phyloP scores from a whole-genome alignment of 2,888 invertebrate species.

The Epistrophella euchroma region DNA sequence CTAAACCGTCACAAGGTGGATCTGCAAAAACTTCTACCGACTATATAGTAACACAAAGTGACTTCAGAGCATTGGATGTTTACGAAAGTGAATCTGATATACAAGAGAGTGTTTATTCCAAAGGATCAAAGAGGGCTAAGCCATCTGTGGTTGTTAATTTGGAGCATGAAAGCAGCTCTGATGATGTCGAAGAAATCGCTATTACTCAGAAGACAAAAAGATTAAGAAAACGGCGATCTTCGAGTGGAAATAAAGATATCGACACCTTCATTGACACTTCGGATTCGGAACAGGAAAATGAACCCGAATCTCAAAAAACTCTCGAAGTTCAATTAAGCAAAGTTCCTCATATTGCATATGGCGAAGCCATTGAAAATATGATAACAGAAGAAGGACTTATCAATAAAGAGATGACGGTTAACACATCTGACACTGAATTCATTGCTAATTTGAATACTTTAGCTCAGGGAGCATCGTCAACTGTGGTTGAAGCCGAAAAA shows the following conservation, averaged over 20 bases:
- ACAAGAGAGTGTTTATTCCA: slow-evolving; percentile 82
- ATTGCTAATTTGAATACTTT: slow-evolving; percentile 78
- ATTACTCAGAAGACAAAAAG: slow-evolving; percentile 79
- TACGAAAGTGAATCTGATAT: slow-evolving; percentile 86
- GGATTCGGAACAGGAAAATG: slow-evolving; percentile 76
- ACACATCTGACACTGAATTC: slow-evolving; percentile 78
- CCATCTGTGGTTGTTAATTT: slow-evolving; percentile 79
- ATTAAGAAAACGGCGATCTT: slow-evolving; percentile 81
- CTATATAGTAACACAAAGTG: slow-evolving; percentile 82
- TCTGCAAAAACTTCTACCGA: slow-evolving; percentile 74
- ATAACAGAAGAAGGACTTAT: slow-evolving; percentile 65
- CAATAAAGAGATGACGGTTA: background rate
- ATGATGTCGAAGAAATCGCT: slow-evolving; percentile 70
- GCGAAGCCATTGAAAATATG: slow-evolving; percentile 80
- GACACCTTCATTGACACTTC: slow-evolving; percentile 77
- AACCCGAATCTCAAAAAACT: slow-evolving; percentile 71
- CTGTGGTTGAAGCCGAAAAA: slow-evolving; percentile 42
- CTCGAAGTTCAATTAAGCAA: slow-evolving; percentile 77
- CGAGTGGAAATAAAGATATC: slow-evolving; percentile 79
- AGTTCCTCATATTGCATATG: slow-evolving; percentile 80
- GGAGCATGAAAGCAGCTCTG: slow-evolving; percentile 78
- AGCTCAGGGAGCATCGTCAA: slow-evolving; percentile 70
- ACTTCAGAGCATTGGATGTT: slow-evolving; percentile 85
- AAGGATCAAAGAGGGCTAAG: slow-evolving; percentile 76
- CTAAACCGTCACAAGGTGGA: slow-evolving; percentile 21